Percentiles rank a stretch among this genome's conserved stretches.
phyloP scores from a whole-genome alignment of 35 echinoderm and acorn worm genomes.

The Apostichopus japonicus region DNA sequence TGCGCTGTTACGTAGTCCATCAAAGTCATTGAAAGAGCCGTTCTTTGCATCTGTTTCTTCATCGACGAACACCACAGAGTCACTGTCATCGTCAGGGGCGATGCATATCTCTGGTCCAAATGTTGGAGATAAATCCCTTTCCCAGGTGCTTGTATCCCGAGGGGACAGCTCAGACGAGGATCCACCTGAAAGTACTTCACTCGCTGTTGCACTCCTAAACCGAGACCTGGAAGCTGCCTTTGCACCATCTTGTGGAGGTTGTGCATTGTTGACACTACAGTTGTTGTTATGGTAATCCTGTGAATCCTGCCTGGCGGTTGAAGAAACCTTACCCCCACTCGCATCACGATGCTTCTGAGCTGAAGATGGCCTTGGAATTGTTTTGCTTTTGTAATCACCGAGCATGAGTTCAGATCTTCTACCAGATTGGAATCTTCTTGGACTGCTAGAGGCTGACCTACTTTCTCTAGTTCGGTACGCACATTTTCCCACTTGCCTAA shows the following conservation, averaged over 20 bases:
- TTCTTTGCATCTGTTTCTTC: conserved; percentile 75
- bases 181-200: conserved; percentile 64
- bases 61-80: conserved; percentile 76
- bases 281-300: conserved; percentile 48
- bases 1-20: conserved; percentile 80
- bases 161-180: conserved; percentile 65
- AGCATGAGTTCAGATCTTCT: conserved; percentile 53
- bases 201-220: conserved; percentile 60
- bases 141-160: conserved; percentile 61
- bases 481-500: conserved; percentile 82
- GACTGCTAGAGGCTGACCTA: conserved; percentile 70
- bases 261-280: conserved; percentile 27
- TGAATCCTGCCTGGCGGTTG: not conserved
- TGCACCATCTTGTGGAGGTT: conserved; percentile 7
- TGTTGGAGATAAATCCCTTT: conserved; percentile 49
- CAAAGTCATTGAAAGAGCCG: conserved; percentile 75
- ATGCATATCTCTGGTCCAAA: conserved; percentile 57
- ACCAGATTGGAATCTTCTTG: conserved; percentile 56
- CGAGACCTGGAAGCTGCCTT: conserved; percentile 36
- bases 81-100: conserved; percentile 71
- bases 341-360: conserved; percentile 52
- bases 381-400: conserved; percentile 52
- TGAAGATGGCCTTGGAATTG: conserved; percentile 54
- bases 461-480: conserved; percentile 70
- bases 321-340: conserved; percentile 14